Evolutionary conservation across 64 coral and sea anemone species (phyloP), one percentile per base, ranked within the genome.

Genomic region (Montipora sp.): DNA sequence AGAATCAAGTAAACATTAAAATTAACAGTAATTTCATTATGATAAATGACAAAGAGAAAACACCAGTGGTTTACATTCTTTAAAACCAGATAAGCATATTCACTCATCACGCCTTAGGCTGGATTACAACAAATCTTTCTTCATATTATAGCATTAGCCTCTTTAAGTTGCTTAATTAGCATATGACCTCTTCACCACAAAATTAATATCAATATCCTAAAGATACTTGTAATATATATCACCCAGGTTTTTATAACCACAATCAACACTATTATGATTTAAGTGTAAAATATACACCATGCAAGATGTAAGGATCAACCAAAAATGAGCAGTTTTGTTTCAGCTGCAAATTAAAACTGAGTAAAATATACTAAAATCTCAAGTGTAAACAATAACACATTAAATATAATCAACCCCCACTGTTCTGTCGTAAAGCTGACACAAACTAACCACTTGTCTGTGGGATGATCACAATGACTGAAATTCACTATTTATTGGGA

Each of bases 111-210:
- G 14, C 13, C 14, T 14, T 63, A 12, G 13, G 60, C 60, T 8
- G 53, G 53, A 57, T 11, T 11, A 57, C 47, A 59, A 68, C 4
- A 16, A 66, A 16, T 7, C 10, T 24, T 45, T 15, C n/a, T 48
- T 84, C 65, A 48, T 68, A 19, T 48, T 48, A 48, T 84, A 36
- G 13, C 36, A 66, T 46, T 44, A 63, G 58, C 16, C 20, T 20
- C 12, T 36, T 66, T 83, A 22, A 18, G 58, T 46, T 68, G 15
- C 36, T 18, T 69, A 84, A 47, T 43, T n/a, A 71, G 47, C 68
- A 72, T 43, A 72, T 51, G 82, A 85, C 82, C 82, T 71, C 44
- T 70, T 83, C 24, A 83, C 58, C 80, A 47, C 80, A 83, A 36
- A 36, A 36, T 11, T 57, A 59, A 83, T 59, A 68, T 83, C 59